These are phyloP conservation scores for Tokudaia tokunoshimensis DNA, from an alignment of 2,797 vertebrate species.

Conservation along the genomic window DNA sequence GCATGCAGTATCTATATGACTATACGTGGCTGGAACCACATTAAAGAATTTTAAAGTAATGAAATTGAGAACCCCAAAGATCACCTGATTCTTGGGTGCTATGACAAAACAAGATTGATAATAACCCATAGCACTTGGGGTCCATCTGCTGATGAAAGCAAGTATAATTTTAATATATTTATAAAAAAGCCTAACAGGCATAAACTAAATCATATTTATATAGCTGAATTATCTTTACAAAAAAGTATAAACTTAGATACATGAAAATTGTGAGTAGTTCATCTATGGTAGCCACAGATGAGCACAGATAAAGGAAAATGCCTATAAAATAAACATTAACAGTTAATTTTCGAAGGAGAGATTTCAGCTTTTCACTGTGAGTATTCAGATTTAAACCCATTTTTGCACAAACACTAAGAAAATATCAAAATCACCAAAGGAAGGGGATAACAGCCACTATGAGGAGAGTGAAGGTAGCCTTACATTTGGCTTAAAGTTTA, in stretches of 20 bases:
- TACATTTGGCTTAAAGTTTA: neutral
- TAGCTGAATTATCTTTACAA: conserved; percentile 31
- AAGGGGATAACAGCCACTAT: neutral
- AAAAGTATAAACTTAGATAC: conserved; percentile 5
- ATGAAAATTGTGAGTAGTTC: neutral
- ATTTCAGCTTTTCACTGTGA: conserved; percentile 54
- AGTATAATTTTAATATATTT: conserved; percentile 54
- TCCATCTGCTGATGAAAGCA: neutral
- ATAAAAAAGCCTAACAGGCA: conserved; percentile 38
- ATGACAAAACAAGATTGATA: neutral
- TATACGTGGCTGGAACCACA: conserved; percentile 86
- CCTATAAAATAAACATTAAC: neutral
- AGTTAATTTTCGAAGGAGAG: neutral
- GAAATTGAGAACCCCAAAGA: neutral
- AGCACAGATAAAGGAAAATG: neutral
- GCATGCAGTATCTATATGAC: conserved; percentile 65
- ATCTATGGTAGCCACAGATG: neutral
- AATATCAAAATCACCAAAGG: neutral
- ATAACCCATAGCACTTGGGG: neutral
- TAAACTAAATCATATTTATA: conserved; percentile 41
- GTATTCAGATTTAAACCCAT: neutral
- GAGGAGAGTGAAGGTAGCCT: neutral
- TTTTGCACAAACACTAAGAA: conserved; percentile 30
- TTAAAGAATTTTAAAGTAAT: conserved; percentile 69
- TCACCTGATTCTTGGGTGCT: neutral